A percentile compares a stretch with the other conserved stretches of the same genome.
phyloP scores from a whole-genome alignment of 2,113 vertebrate species.

The Telmatochromis brachygnathus region DNA sequence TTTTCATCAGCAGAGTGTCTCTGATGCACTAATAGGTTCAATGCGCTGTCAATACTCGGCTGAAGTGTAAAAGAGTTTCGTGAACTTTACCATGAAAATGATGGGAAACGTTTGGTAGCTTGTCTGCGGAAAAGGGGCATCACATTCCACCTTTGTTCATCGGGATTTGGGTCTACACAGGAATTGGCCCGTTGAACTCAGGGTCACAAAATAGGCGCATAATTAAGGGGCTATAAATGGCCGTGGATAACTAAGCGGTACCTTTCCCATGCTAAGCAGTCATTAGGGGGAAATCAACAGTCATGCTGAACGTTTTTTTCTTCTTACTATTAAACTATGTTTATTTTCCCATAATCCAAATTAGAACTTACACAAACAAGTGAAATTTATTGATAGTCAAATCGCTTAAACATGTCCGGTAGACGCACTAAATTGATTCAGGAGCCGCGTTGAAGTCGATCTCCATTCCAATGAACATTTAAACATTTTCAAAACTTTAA shows the following conservation, averaged over 20 bases:
- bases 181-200: slow-evolving; percentile 69
- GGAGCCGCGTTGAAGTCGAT: background rate
- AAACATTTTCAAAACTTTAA: background rate
- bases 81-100: slow-evolving; percentile 64
- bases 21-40: slow-evolving; percentile 59
- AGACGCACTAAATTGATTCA: background rate
- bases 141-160: slow-evolving; percentile 71
- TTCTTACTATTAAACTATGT: background rate
- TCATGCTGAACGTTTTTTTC: background rate
- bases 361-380: background rate
- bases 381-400: background rate
- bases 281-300: background rate
- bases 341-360: background rate
- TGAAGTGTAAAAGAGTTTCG: slow-evolving; percentile 41
- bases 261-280: slow-evolving; percentile 61
- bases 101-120: slow-evolving; percentile 62
- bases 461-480: background rate
- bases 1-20: background rate
- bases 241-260: slow-evolving; percentile 50
- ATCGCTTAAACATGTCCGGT: background rate
- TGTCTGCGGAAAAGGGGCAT: slow-evolving; percentile 51
- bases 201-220: slow-evolving; percentile 73
- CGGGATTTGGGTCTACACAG: slow-evolving; percentile 63
- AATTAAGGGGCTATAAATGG: slow-evolving; percentile 76
- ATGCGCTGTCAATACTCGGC: slow-evolving; percentile 60